phyloP scores from a whole-genome alignment of 2,113 vertebrate genomes.

The Proteles cristata region DNA sequence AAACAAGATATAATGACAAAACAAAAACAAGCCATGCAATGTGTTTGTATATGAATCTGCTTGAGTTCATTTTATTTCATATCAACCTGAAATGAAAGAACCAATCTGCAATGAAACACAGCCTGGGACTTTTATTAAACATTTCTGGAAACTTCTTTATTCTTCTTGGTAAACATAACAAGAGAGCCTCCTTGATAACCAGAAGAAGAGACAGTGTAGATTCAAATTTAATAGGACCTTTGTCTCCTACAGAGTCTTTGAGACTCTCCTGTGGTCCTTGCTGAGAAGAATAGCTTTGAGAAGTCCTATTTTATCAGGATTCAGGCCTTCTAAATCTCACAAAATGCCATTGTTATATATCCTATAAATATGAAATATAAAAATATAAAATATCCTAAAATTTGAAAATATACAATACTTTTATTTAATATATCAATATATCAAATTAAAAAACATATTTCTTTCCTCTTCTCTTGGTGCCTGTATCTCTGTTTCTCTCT shows the following conservation, averaged over 20 bases:
- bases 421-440: conserved; percentile 12
- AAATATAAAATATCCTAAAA: no score
- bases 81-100: not conserved
- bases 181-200: not conserved
- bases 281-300: not conserved
- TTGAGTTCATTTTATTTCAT: conserved; percentile 3
- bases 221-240: conserved; percentile 19
- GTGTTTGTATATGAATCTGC: not conserved
- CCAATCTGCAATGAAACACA: not conserved
- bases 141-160: conserved; percentile 32
- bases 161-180: conserved; percentile 20
- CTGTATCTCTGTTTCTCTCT: not conserved
- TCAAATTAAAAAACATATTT: not conserved
- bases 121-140: not conserved
- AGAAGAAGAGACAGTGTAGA: not conserved
- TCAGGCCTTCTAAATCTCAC: not conserved
- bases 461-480: not conserved
- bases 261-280: not conserved
- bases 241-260: not conserved
- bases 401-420: not conserved
- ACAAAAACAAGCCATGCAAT: not conserved
- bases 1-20: not conserved
- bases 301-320: not conserved
- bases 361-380: not conserved
- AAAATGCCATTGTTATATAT: not conserved